phyloP scores from a whole-genome alignment of 1,140 invertebrate genomes.

The Trissolcus basalis region DNA sequence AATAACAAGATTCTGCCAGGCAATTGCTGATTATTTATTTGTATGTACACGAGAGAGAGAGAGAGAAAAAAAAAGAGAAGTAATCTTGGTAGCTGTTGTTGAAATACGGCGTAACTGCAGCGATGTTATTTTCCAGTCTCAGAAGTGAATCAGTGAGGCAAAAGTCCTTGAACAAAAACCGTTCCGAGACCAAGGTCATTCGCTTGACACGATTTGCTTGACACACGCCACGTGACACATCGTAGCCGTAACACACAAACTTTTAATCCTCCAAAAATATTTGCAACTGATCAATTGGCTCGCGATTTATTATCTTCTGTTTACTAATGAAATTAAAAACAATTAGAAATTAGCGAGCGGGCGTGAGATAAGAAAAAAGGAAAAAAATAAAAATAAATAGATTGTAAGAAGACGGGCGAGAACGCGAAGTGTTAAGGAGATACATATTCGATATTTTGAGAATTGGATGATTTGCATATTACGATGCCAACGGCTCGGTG shows the following conservation, averaged over 20 bases:
- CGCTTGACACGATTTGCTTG: constrained; percentile 54
- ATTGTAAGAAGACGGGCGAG: not conserved
- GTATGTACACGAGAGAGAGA: too few relatives aligned
- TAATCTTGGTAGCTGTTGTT: constrained; percentile 48
- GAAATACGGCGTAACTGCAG: constrained; percentile 26
- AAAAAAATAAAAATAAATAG: not conserved
- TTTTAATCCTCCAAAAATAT: constrained; percentile 8
- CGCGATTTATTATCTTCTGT: too few relatives aligned
- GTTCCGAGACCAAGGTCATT: constrained; percentile 55
- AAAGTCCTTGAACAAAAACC: constrained; percentile 57
- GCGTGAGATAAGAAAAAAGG: not conserved
- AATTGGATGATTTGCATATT: constrained; percentile 11
- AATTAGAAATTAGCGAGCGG: too few relatives aligned
- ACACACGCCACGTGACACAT: constrained; percentile 27
- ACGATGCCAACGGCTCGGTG: constrained; percentile 7
- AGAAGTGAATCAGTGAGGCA: constrained; percentile 49
- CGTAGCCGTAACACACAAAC: not conserved
- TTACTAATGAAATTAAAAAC: too few relatives aligned
- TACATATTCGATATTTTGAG: constrained; percentile 27
- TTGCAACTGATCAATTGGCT: too few relatives aligned
- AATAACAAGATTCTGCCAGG: not conserved
- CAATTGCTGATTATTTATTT: too few relatives aligned
- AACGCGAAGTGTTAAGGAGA: not conserved
- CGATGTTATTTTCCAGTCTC: constrained; percentile 52
- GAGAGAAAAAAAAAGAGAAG: too few relatives aligned